A percentile compares a stretch with the other conserved stretches of the same genome.
phyloP scores from a whole-genome alignment of 2,113 vertebrate species.

The Motacilla tschutschensis region DNA sequence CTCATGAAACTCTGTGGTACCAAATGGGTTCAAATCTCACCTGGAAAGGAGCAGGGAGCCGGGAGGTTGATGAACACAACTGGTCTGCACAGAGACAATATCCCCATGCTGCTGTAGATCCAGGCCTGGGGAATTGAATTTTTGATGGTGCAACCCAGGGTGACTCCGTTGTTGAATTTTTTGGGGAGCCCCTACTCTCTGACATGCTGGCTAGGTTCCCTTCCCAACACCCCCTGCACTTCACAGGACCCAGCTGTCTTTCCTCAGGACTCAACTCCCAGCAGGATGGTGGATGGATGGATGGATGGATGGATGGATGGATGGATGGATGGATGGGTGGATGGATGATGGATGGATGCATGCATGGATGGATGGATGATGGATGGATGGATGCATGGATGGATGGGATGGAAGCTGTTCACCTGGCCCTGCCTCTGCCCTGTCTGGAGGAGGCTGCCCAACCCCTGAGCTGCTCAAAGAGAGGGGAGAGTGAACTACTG shows the following conservation, averaged over 20 bases:
- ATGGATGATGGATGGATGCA: neutral
- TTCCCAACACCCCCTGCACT: neutral
- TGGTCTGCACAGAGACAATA: rapidly evolving
- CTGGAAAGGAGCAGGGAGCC: rapidly evolving
- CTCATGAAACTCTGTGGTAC: neutral
- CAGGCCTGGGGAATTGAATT: neutral
- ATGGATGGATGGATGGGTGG: neutral
- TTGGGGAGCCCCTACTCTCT: neutral
- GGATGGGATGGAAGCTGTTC: neutral
- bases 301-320: neutral
- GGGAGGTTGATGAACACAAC: rapidly evolving
- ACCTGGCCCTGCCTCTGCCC: neutral
- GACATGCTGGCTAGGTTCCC: rapidly evolving
- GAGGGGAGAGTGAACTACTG: neutral
- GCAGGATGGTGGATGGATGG: neutral
- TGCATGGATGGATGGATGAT: neutral
- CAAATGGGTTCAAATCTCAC: rapidly evolving
- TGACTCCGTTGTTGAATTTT: neutral
- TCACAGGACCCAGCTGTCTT: neutral
- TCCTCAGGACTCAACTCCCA: rapidly evolving
- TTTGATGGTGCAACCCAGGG: rapidly evolving
- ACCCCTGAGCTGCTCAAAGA: neutral
- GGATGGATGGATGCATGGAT: rapidly evolving
- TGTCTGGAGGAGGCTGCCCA: neutral
- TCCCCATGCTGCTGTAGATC: neutral